Evolutionary conservation across 1,140 invertebrate species (phyloP).

Genomic region (Tribolium castaneum): DNA sequence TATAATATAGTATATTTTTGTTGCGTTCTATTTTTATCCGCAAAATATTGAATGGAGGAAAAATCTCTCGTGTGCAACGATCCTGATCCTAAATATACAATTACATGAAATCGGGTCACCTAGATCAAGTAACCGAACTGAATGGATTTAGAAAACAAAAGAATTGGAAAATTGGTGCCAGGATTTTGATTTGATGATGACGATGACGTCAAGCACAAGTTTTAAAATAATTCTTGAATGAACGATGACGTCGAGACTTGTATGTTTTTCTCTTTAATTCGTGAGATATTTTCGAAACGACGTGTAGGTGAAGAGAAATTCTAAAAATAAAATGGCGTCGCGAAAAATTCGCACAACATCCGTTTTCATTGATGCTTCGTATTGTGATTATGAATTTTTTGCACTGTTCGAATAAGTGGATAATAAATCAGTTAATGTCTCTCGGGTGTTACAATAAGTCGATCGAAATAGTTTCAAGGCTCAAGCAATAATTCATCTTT

Average conservation of each 20-base stretch:
- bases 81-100: neutral
- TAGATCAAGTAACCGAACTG: neutral
- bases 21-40: neutral
- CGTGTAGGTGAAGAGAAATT: neutral
- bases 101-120: neutral
- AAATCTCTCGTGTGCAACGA: neutral
- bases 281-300: neutral
- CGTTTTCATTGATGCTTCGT: neutral
- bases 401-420: neutral
- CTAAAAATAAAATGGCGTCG: neutral
- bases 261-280: neutral
- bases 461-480: neutral
- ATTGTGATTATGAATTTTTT: no score
- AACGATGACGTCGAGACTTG: neutral
- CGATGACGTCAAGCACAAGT: neutral
- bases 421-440: slow-evolving; percentile 12
- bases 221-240: slow-evolving; percentile 5
- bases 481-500: neutral
- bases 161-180: neutral
- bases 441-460: neutral
- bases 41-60: neutral
- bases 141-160: neutral
- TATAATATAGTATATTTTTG: neutral
- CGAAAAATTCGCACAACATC: neutral
- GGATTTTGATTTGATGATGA: neutral